Evolutionary conservation across 2,888 invertebrate species (phyloP).

Genomic region (Andrena haemorrhoa): DNA sequence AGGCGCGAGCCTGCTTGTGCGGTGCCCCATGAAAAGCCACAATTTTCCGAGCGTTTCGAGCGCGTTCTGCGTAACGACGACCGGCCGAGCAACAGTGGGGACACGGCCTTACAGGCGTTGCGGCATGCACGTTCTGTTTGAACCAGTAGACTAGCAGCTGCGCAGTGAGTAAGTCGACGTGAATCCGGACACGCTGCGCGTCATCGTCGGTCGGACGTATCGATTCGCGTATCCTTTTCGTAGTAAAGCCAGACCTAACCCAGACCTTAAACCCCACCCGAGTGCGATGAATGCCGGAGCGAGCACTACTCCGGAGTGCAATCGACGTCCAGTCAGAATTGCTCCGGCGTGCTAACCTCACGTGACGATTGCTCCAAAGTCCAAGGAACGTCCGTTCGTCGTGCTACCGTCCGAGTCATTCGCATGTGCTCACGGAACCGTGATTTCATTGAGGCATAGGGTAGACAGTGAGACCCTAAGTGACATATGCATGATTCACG

Average conservation of each 20-base stretch:
- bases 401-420: not conserved
- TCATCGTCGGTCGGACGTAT: not conserved
- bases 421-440: not conserved
- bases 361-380: not conserved
- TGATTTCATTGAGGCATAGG: not conserved
- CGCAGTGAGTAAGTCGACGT: conserved; percentile 22
- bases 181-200: not conserved
- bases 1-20: not conserved
- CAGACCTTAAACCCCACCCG: too few relatives aligned
- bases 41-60: not conserved
- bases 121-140: conserved; percentile 18
- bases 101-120: not conserved
- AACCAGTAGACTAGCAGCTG: conserved; percentile 47
- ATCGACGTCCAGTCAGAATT: not conserved
- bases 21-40: not conserved
- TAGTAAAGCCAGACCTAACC: not conserved
- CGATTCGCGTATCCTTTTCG: not conserved
- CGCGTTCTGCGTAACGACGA: not conserved
- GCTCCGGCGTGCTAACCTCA: not conserved
- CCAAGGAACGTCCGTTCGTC: not conserved
- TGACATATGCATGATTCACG: too few relatives aligned
- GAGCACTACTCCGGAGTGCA: not conserved
- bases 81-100: not conserved
- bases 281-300: too few relatives aligned
- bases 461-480: not conserved